These are phyloP conservation scores for Menidia beryllina DNA, from an alignment of 2,113 vertebrate genomes.

Conservation along the genomic window DNA sequence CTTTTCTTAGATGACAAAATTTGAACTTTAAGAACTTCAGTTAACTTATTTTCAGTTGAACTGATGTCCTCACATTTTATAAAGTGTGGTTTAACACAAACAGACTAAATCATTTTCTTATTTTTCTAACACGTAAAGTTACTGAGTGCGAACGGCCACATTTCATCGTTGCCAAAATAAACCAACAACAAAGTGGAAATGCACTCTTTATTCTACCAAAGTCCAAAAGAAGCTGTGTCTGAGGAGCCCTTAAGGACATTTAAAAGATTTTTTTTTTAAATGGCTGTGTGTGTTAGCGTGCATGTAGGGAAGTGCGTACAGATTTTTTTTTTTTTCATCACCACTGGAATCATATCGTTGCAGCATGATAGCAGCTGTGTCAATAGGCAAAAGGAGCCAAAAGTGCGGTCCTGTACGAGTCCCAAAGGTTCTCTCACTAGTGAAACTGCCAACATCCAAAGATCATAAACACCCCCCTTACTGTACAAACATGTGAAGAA, in stretches of 20 bases:
- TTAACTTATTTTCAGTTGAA: too few species aligned
- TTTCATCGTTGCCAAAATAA: slow-evolving; percentile 10
- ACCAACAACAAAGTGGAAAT: slow-evolving; percentile 41
- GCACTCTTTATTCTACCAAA: slow-evolving; percentile 33
- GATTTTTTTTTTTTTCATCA: slow-evolving; percentile 52
- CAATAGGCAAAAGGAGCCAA: slow-evolving; percentile 68
- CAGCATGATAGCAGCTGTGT: slow-evolving; percentile 77
- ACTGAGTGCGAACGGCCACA: not conserved
- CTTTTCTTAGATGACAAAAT: too few species aligned
- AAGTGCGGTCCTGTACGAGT: slow-evolving; percentile 59
- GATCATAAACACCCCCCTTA: slow-evolving; percentile 66
- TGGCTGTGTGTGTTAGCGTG: slow-evolving; percentile 14
- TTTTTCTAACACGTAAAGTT: not conserved
- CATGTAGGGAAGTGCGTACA: slow-evolving; percentile 40
- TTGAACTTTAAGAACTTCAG: too few species aligned
- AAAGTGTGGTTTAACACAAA: not conserved
- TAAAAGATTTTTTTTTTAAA: too few species aligned
- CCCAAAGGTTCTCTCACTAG: slow-evolving; percentile 54
- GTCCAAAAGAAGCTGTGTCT: slow-evolving; percentile 56
- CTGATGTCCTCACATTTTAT: too few species aligned
- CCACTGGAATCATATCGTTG: slow-evolving; percentile 61
- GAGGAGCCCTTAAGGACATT: slow-evolving; percentile 58
- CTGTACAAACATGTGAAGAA: slow-evolving; percentile 67
- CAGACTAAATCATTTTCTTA: not conserved
- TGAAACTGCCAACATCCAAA: slow-evolving; percentile 66